Base-by-base conservation (phyloP, 2,888 invertebrate genomes). In the Sipha maydis region DNA sequence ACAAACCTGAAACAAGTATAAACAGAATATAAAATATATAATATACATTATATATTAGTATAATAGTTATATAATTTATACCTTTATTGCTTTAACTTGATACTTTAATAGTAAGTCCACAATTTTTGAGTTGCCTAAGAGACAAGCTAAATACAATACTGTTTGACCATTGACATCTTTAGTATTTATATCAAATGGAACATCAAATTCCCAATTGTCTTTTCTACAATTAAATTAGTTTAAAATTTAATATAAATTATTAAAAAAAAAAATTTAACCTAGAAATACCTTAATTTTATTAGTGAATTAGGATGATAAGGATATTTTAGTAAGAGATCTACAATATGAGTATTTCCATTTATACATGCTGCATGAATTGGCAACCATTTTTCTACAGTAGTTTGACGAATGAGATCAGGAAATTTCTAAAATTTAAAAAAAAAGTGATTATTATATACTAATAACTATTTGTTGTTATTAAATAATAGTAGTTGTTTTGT, bases 281-380 rank as follows among this genome's bases (percentile, higher is more conserved):
- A 21, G 21, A 77, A 76, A 83, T 78, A 73, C 82, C 75, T 89
- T 61, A 88, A 54, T 82, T 77, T 88, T 54, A 83, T 71, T 54
- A 88, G 82, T 8, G 25, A 17, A 7, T n/a, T 89, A 41, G 86
- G 93, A 0, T 98, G 97, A 92, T 98, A 99, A 0, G 95, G 93
- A 92, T 95, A 96, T 90, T 95, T 94, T 21, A 99, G 94, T 21
- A 99, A 93, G 85, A 96, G 92, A 89, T 96, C 95, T 89, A 98
- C 94, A 61, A 98, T 93, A 21, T 94, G 91, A 48, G 95, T 93
- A 92, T 98, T 97, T 0, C 97, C 97, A 91, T 97, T 97, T 91
- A 97, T 96, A 90, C 96, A 96, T 75, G 97, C 97, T 14, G 98
- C 97, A 93, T 99, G 99, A 38, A 98, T 93, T 0, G 98, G 98